Base-by-base conservation (phyloP, 2,797 vertebrate genomes). In the Lacerta bilineata region DNA sequence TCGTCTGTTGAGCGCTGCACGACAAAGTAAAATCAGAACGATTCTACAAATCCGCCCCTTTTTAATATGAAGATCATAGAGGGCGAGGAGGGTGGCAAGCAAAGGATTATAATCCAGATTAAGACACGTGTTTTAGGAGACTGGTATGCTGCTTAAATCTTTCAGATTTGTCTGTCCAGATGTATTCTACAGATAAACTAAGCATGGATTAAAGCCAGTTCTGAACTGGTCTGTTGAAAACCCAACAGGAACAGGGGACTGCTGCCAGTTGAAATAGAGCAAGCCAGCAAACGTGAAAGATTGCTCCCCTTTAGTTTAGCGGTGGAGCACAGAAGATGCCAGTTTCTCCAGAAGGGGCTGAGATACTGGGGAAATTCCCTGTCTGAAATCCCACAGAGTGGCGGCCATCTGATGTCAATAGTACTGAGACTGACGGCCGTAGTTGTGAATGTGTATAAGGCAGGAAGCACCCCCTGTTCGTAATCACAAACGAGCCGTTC, bases 111-210 rank as follows among this genome's bases (percentile, higher is more conserved):
- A 90, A 92, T 91, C 90, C 87, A 2, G 76, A 75, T 5, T 0
- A 33, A 55, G 18, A 83, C 90, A 11, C 6, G 7, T 0, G 15
- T 0, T 8, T 46, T 64, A 9, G 27, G 85, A 75, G 82, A 78
- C 87, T 88, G 77, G 8, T 87, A 0, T 39, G 13, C 80, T 0
- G 2, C 46, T 85, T 36, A 83, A 64, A 83, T 55, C 87, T 23
- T 86, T 77, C 43, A 77, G 55, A 76, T 61, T 61, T 61, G 20
- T 39, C 17, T 20, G 66, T 18, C 91, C 93, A 92, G 93, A 92
- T 91, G 93, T 87, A 83, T 1, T 29, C 83, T 55, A 25, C 0
- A 87, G 89, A 92, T 92, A 86, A 90, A 20, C 83, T 59, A 25
- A 94, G 41, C 36, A 0, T 74, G 90, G 92, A 92, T 93, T 93